phyloP scores from a whole-genome alignment of 2,113 vertebrate genomes.

The Meriones unguiculatus region DNA sequence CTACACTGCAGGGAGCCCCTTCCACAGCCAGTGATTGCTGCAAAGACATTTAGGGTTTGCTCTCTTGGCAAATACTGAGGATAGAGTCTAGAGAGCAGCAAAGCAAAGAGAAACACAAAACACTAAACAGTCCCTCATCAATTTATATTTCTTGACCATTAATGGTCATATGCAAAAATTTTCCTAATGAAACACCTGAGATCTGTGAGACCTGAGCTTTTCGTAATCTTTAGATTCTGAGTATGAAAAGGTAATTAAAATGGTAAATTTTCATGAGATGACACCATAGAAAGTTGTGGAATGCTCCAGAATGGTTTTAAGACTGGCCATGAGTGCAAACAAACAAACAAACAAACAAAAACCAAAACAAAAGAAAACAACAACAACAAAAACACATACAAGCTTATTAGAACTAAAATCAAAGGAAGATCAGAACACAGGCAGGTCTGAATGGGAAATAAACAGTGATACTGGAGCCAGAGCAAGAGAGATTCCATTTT shows the following conservation, averaged over 20 bases:
- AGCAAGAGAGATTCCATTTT: constrained; percentile 64
- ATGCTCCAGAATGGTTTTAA: constrained; percentile 49
- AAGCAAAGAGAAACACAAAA: background rate
- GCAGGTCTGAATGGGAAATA: constrained; percentile 65
- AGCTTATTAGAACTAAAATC: constrained; percentile 69
- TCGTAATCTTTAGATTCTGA: background rate
- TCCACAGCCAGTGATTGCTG: too few relatives aligned
- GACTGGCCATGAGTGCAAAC: constrained; percentile 42
- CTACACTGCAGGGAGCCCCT: accelerated
- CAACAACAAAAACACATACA: constrained; percentile 23
- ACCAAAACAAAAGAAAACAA: too few relatives aligned
- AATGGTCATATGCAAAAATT: background rate
- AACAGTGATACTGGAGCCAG: constrained; percentile 46
- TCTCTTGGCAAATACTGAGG: background rate
- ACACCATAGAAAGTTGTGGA: constrained; percentile 22
- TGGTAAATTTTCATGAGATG: background rate
- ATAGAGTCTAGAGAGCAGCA: background rate
- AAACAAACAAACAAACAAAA: too few relatives aligned
- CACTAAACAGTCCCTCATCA: background rate
- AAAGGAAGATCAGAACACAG: constrained; percentile 71
- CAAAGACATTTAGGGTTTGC: background rate
- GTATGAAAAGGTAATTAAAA: background rate
- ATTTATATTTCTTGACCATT: background rate
- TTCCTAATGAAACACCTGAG: background rate
- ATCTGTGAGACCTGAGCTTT: background rate